Base-by-base conservation (phyloP, 2,888 invertebrate species). In the Orchesella flavescens region DNA sequence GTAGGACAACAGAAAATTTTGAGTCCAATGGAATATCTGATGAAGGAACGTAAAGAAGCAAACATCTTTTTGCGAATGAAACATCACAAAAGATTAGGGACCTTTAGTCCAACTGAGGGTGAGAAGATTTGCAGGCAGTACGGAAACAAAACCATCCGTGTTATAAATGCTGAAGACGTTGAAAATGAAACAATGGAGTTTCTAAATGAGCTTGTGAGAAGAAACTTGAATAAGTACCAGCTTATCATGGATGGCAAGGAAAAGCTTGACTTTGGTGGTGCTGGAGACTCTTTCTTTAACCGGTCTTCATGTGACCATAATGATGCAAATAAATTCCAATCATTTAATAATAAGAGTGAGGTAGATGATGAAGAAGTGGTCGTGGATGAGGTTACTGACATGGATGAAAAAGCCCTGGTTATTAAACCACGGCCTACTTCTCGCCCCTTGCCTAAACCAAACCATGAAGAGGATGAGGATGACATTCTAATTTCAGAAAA, bases 141-240 rank as follows among this genome's bases (percentile, higher is more conserved):
- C 66, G 85, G 84, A 15, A 53, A 61, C 12, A 86, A 84, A 74
- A 71, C 85, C 15, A 85, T 86, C 1, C 46, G 86, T 9, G 75
- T 86, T 21, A 77, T 86, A 13, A 84, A 86, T 74, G 84, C 86
- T 4, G 86, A 86, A 65, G 84, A 86, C n/a, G 84, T 84, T 3
- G 82, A 83, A 15, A 57, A 75, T 15, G 85, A 85, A 12, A 85
- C 84, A 5, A 80, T 86, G 66, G 73, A 82, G n/a, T 85, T 85
- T 80, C 65, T 86, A 7, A 82, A 83, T 34, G 79, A 75, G 15
- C 71, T 85, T 19, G 83, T 86, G 0, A 79, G 80, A 19, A 84
- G 73, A 49, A 80, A 80, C 19, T 46, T 85, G 24, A 71, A 72
- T 2, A 68, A 63, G 9, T 72, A 85, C 23, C 65, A 49, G 44